Base-by-base conservation (phyloP, 2,888 invertebrate genomes). In the Prostheceraeus crozeri region DNA sequence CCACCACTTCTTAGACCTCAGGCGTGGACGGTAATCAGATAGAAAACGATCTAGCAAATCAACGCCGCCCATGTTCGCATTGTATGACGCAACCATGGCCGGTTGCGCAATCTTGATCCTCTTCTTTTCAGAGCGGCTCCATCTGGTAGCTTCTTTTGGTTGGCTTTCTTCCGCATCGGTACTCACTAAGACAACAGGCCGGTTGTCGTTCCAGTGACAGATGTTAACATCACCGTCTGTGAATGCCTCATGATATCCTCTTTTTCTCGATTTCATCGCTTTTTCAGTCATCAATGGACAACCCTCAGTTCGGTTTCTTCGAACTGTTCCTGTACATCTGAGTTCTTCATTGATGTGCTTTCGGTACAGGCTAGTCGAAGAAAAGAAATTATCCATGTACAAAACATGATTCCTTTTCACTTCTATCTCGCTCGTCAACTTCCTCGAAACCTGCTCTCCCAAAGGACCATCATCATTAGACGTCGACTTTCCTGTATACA, bases 21-120 rank as follows among this genome's bases (percentile, higher is more conserved):
- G 19, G 14, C 19, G 40, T 14, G 8, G 40, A 6, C 40, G 14
- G 40, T 40, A 40, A 40, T 40, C 40, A 40, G 14, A 19, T 19
- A 40, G 40, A 40, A 40, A 40, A 14, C 40, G 40, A 40, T 40
- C 40, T 19, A 40, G 19, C 19, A 40, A 40, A 40, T 40, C 40
- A 14, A 40, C 40, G 19, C 40, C 14, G 14, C 6, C 40, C 8
- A 40, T 40, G 19, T 40, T 14, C 19, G 14, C 19, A 14, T 40
- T 40, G 40, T 16, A 40, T 19, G 14, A 19, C 40, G 14, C 14
- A n/a, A 40, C n/a, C 40, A 40, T 40, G 14, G 14, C 19, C 19
- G 40, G 40, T 23, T 40, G 40, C 19, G 40, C 19, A 40, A 40
- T 40, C 40, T 40, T 14, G 40, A 40, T 40, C 8, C 19, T 40